phyloP scores from a whole-genome alignment of 2,888 invertebrate species.

The Phyllotreta cruciferae region DNA sequence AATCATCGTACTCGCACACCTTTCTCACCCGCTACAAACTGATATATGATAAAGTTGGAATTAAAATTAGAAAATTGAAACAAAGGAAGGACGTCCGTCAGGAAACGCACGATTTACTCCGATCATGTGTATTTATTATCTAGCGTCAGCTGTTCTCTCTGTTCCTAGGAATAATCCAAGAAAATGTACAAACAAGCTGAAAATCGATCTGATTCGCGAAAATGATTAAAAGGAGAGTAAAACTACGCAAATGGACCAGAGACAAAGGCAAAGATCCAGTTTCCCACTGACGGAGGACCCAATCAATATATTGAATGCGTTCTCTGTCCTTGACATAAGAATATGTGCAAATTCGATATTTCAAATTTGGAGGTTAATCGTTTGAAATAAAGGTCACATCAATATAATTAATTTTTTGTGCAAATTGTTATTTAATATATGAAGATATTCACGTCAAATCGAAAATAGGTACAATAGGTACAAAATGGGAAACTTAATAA shows the following conservation, averaged over 20 bases:
- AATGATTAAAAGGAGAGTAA: neutral
- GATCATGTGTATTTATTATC: too few relatives aligned
- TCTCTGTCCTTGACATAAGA: constrained; percentile 33
- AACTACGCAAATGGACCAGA: neutral
- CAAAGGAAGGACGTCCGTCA: too few relatives aligned
- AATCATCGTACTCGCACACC: too few relatives aligned
- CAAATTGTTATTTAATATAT: too few relatives aligned
- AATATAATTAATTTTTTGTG: neutral
- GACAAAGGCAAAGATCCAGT: constrained; percentile 15
- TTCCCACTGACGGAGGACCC: constrained; percentile 22
- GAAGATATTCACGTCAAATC: too few relatives aligned
- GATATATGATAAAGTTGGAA: too few relatives aligned
- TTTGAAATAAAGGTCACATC: constrained; percentile 25
- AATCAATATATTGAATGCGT: constrained; percentile 33
- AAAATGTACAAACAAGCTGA: neutral
- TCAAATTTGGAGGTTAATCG: constrained; percentile 24
- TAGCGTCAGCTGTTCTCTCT: constrained; percentile 1
- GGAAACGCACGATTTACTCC: too few relatives aligned
- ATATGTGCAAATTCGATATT: constrained; percentile 29
- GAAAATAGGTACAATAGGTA: too few relatives aligned
- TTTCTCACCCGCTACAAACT: too few relatives aligned
- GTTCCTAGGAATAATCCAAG: neutral
- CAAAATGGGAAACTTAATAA: too few relatives aligned
- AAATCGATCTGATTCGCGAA: neutral
- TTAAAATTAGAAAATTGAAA: too few relatives aligned